Evolutionary conservation across 2,888 invertebrate species (phyloP).

Genomic region (Clostera curtula): DNA sequence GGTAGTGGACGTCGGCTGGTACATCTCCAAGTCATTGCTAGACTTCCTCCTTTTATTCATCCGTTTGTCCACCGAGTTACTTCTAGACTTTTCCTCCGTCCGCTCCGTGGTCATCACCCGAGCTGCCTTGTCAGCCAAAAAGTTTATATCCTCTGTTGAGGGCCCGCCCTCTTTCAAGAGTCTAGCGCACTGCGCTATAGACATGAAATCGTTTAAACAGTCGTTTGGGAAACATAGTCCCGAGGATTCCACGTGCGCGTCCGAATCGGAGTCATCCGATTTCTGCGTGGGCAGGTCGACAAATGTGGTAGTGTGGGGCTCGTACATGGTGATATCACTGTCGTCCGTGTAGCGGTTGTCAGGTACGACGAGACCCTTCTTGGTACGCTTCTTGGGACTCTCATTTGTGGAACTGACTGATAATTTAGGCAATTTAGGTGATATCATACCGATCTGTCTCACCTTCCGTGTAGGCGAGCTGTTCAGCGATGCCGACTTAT

Average conservation of each 20-base stretch:
- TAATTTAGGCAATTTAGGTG: conserved; percentile 35
- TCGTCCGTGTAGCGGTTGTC: conserved; percentile 44
- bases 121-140: conserved; percentile 59
- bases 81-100: conserved; percentile 33
- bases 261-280: conserved; percentile 62
- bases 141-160: conserved; percentile 52
- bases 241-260: conserved; percentile 54
- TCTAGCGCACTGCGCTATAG: conserved; percentile 52
- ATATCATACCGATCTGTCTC: conserved; percentile 52
- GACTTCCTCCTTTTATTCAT: conserved; percentile 53
- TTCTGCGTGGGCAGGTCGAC: conserved; percentile 51
- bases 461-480: conserved; percentile 68
- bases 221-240: conserved; percentile 63
- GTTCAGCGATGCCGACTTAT: conserved; percentile 61
- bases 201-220: conserved; percentile 63
- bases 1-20: conserved; percentile 63
- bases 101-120: conserved; percentile 62
- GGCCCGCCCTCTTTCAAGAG: conserved; percentile 42
- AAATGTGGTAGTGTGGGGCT: conserved; percentile 61
- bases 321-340: conserved; percentile 67
- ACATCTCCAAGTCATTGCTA: conserved; percentile 61
- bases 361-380: conserved; percentile 43
- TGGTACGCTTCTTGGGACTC: conserved; percentile 55
- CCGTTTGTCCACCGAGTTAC: conserved; percentile 43
- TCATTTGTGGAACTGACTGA: conserved; percentile 53